These are phyloP conservation scores for Pogoniulus pusillus DNA, from an alignment of 2,797 vertebrate genomes.

Conservation along the genomic window DNA sequence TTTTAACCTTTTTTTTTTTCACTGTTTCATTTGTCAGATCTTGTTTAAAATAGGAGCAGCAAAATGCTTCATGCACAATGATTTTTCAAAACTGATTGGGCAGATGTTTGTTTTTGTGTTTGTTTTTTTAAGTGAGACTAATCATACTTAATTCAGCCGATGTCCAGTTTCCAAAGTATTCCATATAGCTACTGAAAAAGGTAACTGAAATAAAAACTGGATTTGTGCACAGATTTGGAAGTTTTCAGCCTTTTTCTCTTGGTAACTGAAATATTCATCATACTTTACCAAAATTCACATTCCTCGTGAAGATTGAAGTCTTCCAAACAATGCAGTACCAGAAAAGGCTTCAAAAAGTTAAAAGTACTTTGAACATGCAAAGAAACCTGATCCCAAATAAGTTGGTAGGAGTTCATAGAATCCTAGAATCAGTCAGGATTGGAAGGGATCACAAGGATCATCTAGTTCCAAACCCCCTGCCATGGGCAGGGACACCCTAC, in stretches of 20 bases:
- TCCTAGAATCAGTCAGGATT: too few species aligned
- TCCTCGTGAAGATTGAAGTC: background rate
- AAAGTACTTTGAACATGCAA: conserved; percentile 3
- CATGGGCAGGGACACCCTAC: too few species aligned
- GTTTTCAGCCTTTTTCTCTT: background rate
- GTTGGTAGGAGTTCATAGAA: background rate
- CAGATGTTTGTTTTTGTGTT: too few species aligned
- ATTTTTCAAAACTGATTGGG: conserved; percentile 26
- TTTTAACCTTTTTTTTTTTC: conserved; percentile 48
- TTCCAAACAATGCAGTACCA: background rate
- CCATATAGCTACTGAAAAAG: conserved; percentile 39
- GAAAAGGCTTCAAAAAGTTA: background rate
- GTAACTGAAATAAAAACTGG: conserved; percentile 76
- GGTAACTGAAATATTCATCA: background rate
- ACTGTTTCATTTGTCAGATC: background rate
- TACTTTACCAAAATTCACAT: background rate
- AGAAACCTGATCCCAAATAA: conserved; percentile 14
- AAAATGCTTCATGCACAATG: background rate
- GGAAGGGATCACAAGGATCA: too few species aligned
- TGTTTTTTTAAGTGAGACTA: background rate
- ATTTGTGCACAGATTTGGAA: conserved; percentile 55
- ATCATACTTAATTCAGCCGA: conserved; percentile 10
- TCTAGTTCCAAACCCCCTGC: too few species aligned
- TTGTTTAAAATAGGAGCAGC: conserved; percentile 1
- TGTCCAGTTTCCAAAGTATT: conserved; percentile 17